Evolutionary conservation across 1,140 invertebrate genomes (phyloP).

Genomic region (Cherax destructor): DNA sequence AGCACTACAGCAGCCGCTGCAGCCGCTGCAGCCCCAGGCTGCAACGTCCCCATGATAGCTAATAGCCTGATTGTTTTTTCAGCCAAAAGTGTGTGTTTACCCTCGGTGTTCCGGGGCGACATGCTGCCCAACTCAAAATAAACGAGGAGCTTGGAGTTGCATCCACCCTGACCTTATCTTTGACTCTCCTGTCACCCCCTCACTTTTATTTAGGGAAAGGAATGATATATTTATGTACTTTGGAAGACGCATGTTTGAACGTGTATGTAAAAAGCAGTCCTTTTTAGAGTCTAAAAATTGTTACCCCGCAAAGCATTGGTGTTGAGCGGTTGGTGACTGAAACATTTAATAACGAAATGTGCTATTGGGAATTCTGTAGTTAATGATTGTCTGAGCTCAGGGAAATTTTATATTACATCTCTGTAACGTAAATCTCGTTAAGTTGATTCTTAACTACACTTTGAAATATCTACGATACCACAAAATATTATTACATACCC

Average conservation of each 20-base stretch:
- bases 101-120: constrained; percentile 27
- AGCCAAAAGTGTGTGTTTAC: constrained; percentile 41
- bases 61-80: constrained; percentile 44
- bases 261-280: not conserved
- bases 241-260: constrained; percentile 1
- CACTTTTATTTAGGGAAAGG: not conserved
- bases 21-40: not conserved
- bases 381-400: too few species aligned
- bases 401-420: too few species aligned
- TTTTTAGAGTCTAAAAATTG: not conserved
- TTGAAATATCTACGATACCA: too few species aligned
- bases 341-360: too few species aligned
- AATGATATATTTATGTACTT: constrained; percentile 25
- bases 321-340: too few species aligned
- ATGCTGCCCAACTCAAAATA: constrained; percentile 40
- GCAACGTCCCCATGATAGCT: constrained; percentile 40
- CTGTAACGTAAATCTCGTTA: too few species aligned
- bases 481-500: too few species aligned
- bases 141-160: not conserved
- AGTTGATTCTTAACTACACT: too few species aligned
- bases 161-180: constrained; percentile 2
- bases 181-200: not conserved
- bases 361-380: too few species aligned
- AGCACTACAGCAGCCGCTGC: not conserved
- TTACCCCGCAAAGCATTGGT: not conserved